These are phyloP conservation scores for Entomyzon cyanotis DNA, from an alignment of 2,113 vertebrate species.

Conservation along the genomic window DNA sequence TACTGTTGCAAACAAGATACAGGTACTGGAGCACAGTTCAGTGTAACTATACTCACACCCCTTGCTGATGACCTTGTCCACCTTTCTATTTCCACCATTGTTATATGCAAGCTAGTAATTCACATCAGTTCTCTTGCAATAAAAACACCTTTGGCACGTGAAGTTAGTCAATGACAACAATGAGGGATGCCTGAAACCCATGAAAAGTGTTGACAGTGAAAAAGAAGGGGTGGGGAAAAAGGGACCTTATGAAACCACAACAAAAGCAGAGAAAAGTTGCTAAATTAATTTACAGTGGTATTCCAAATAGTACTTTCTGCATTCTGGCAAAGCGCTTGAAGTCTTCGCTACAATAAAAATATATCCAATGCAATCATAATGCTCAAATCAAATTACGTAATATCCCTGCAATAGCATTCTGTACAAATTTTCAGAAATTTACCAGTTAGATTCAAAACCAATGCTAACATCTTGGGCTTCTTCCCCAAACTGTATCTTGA, in stretches of 20 bases:
- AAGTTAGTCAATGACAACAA: not conserved
- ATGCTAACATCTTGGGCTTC: not conserved
- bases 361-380: not conserved
- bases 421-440: not conserved
- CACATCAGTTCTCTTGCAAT: not conserved
- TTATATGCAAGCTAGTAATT: not conserved
- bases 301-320: not conserved
- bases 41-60: not conserved
- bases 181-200: not conserved
- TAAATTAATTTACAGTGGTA: not conserved
- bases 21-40: not conserved
- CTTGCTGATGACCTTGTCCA: not conserved
- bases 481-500: not conserved
- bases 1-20: not conserved
- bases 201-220: not conserved
- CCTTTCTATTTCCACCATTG: not conserved
- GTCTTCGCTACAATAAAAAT: not conserved
- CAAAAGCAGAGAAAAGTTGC: not conserved
- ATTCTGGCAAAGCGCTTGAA: not conserved
- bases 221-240: fast-evolving
- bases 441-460: not conserved
- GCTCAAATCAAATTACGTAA: not conserved
- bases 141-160: not conserved
- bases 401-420: not conserved
- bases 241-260: not conserved